Percentiles rank a stretch among this genome's conserved stretches.
Conservation (phyloP, 2,797 vertebrate species). For the Lerista edwardsae region DNA sequence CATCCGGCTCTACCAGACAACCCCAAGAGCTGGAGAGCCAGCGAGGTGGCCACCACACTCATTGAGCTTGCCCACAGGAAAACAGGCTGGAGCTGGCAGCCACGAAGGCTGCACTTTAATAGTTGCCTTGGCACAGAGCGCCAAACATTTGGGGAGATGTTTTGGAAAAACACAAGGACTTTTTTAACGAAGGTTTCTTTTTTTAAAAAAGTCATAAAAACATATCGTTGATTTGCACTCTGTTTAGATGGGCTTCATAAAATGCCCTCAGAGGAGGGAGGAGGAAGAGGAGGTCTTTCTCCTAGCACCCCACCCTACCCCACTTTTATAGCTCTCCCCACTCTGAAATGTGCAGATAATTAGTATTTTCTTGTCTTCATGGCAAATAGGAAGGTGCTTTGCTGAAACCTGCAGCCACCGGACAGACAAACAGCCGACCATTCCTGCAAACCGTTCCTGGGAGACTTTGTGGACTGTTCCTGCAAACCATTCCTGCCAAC, state of each 20-base stretch:
- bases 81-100: conserved; percentile 53
- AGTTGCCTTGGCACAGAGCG: conserved; percentile 61
- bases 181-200: conserved; percentile 33
- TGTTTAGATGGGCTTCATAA: conserved; percentile 69
- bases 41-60: background rate
- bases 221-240: conserved; percentile 68
- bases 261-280: conserved; percentile 61
- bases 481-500: conserved; percentile 74
- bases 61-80: conserved; percentile 36
- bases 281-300: conserved; percentile 44
- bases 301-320: conserved; percentile 28
- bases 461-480: background rate
- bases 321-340: conserved; percentile 50
- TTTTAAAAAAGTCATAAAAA: conserved; percentile 62
- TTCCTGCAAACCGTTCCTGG: background rate
- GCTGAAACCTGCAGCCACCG: conserved; percentile 21
- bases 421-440: conserved; percentile 55
- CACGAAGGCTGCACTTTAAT: conserved; percentile 67
- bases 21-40: conserved; percentile 45
- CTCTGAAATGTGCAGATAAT: conserved; percentile 48
- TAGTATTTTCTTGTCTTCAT: conserved; percentile 51
- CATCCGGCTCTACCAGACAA: conserved; percentile 10
- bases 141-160: conserved; percentile 68
- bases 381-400: conserved; percentile 66
- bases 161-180: conserved; percentile 45